Base-by-base conservation (phyloP, 2,113 vertebrate species). In the Lophius piscatorius region DNA sequence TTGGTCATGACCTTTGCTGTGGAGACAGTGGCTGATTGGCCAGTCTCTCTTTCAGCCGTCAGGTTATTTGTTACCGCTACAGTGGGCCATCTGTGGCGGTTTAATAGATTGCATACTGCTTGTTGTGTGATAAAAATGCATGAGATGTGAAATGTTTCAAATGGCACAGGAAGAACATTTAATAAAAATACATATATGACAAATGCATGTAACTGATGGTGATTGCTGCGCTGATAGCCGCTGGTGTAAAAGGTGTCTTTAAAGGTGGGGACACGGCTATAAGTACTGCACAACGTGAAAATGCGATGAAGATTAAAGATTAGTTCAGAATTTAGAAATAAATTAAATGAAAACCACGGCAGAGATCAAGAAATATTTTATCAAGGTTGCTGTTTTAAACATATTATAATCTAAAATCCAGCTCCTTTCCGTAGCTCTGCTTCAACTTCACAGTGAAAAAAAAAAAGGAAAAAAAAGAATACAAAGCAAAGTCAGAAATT, bases 1-100 rank as follows among this genome's bases (percentile, higher is more conserved):
- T 83, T 84, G 80, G 81, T 88, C 82, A 74, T 87, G 86, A 90
- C 88, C 88, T 90, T 88, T 87, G 71, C 50, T 35, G 70, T 9
- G 66, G 70, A 87, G 81, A 84, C 83, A 81, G 56, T 74, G 78
- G 64, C 81, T 87, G 86, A 90, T 88, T 84, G 86, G 83, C 66
- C 66, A 16, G 80, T 65, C 70, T 63, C 70, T 82, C 55, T 47
- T 68, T 75, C 56, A 3, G 70, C 74, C 48, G 35, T 81, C 64
- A 45, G 79, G 44, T 35, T 80, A 79, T 88, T 85, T 82, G 76
- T 87, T 78, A 74, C 74, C 26, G 76, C 74, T 75, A 38, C 55
- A 63, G 41, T 54, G 52, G 21, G 52, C 60, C 52, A 57, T 67
- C 62, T 50, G 63, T 20, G 3, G 18, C 29, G 47, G 33, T 76